Evolutionary conservation across 2,113 vertebrate genomes (phyloP).

Genomic region (Tetrao urogallus): DNA sequence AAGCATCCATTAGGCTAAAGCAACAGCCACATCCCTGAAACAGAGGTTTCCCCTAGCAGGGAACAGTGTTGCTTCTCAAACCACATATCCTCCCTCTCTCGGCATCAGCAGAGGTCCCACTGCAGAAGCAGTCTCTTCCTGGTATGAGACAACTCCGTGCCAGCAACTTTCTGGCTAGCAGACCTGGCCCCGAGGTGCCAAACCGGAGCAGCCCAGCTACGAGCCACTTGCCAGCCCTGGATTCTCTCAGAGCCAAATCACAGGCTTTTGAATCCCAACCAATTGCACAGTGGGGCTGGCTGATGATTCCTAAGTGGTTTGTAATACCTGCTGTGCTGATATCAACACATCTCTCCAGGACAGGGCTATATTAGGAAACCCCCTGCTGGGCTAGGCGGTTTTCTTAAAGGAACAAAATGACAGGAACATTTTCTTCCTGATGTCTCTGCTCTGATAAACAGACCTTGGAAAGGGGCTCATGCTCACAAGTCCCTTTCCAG

Average conservation of each 20-base stretch:
- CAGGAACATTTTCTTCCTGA: conserved; percentile 21
- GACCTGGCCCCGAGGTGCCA: not conserved
- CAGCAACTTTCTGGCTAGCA: not conserved
- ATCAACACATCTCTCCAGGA: conserved; percentile 49
- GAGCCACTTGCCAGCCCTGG: conserved; percentile 27
- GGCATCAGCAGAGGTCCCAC: not conserved
- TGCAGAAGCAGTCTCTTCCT: not conserved
- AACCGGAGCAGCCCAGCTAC: conserved; percentile 11
- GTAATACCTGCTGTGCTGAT: conserved; percentile 53
- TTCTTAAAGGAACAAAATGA: conserved; percentile 20
- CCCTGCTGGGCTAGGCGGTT: not conserved
- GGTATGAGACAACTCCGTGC: not conserved
- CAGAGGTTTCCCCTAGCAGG: not conserved
- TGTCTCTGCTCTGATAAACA: not conserved
- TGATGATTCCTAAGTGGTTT: conserved; percentile 50
- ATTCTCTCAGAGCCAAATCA: conserved; percentile 24
- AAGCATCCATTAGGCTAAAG: not conserved
- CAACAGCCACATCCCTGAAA: not conserved
- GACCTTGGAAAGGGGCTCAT: not conserved
- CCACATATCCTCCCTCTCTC: not conserved
- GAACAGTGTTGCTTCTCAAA: not conserved
- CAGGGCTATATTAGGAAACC: conserved; percentile 39
- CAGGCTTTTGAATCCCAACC: conserved; percentile 41
- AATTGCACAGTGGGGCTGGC: conserved; percentile 36
- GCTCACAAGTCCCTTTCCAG: not conserved